Conservation (phyloP, 2,797 vertebrate species). For the Neomorphus geoffroyi region DNA sequence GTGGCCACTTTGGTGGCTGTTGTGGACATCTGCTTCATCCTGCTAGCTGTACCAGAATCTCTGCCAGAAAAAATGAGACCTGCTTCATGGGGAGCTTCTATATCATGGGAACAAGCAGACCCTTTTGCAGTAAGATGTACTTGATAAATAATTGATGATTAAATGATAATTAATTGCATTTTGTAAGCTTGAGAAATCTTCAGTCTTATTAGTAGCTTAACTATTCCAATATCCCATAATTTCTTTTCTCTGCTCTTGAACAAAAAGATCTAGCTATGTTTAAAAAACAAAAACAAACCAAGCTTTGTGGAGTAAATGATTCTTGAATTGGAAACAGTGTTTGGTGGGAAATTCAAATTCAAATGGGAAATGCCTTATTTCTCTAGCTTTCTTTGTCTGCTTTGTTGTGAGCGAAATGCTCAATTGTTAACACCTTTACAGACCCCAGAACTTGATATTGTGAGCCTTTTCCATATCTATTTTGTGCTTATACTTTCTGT, state of each 20-base stretch:
- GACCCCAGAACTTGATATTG: not conserved
- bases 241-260: not conserved
- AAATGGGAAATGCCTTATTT: not conserved
- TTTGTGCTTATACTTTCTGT: not conserved
- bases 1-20: constrained; percentile 88
- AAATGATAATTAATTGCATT: not conserved
- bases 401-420: not conserved
- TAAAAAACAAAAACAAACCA: not conserved
- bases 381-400: not conserved
- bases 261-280: not conserved
- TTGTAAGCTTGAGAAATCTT: not conserved
- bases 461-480: not conserved
- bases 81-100: constrained; percentile 86
- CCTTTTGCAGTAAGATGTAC: constrained; percentile 85
- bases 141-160: not conserved
- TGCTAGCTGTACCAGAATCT: constrained; percentile 91
- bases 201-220: not conserved
- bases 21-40: constrained; percentile 91
- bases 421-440: not conserved
- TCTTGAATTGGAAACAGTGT: not conserved
- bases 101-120: constrained; percentile 94
- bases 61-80: constrained; percentile 91
- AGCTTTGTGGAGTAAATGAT: not conserved
- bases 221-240: not conserved
- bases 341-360: not conserved